These are phyloP conservation scores for Trididemnum miniatum DNA, from an alignment of 23 tunicate species.

Conservation along the genomic window DNA sequence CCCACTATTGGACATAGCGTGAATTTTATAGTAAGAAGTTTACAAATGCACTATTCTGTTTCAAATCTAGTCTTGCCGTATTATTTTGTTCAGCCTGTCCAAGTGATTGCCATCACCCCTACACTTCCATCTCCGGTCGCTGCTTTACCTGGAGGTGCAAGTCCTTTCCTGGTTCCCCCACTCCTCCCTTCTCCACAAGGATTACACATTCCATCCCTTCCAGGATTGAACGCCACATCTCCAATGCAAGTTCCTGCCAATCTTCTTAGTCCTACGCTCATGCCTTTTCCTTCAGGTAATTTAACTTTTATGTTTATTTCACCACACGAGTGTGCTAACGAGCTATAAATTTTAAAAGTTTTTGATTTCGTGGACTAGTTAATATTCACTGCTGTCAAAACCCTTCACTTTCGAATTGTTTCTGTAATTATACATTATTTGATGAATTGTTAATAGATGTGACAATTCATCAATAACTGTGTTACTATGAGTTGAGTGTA, in stretches of 20 bases:
- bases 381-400: neutral
- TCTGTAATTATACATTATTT: too few species aligned
- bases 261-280: constrained; percentile 81
- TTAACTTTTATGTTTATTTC: neutral
- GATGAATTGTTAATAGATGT: too few species aligned
- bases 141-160: constrained; percentile 39
- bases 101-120: constrained; percentile 86
- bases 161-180: constrained; percentile 82
- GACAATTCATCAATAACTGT: too few species aligned
- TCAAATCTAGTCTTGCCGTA: too few species aligned
- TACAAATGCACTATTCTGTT: too few species aligned
- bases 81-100: constrained; percentile 73
- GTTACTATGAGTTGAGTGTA: too few species aligned
- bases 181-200: constrained; percentile 87
- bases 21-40: too few species aligned
- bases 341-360: neutral
- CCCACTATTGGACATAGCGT: too few species aligned
- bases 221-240: constrained; percentile 58
- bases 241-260: constrained; percentile 71
- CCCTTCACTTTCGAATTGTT: neutral
- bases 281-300: constrained; percentile 75
- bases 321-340: neutral
- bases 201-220: constrained; percentile 40
- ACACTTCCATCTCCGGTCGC: constrained; percentile 78
- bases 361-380: neutral